A percentile compares a stretch with the other conserved stretches of the same genome.
Evolutionary conservation across 2,113 vertebrate genomes (phyloP).

Genomic region (Cathartes aura): DNA sequence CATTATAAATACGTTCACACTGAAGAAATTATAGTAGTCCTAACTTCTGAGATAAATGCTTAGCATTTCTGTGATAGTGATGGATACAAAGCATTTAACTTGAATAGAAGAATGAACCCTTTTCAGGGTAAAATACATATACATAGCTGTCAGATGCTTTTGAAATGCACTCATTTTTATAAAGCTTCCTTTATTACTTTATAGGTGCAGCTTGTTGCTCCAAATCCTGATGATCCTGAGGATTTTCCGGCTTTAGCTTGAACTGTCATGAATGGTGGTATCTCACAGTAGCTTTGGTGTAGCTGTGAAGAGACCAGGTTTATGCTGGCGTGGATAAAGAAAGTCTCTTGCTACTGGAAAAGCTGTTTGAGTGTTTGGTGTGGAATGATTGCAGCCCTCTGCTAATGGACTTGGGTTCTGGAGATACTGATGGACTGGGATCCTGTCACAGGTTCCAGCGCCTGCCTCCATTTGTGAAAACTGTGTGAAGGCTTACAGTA

Average conservation of each 20-base stretch:
- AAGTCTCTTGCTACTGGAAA: constrained; percentile 46
- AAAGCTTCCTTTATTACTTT: not conserved
- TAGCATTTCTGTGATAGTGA: not conserved
- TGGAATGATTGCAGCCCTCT: constrained; percentile 18
- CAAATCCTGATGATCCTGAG: constrained; percentile 92
- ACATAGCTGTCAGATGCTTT: not conserved
- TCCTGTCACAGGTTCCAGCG: not conserved
- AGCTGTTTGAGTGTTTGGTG: constrained; percentile 29
- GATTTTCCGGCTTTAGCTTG: constrained; percentile 91
- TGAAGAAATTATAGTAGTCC: not conserved
- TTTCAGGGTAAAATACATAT: not conserved
- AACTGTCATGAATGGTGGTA: not conserved
- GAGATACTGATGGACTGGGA: not conserved
- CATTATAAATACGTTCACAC: not conserved
- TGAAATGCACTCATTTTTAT: not conserved
- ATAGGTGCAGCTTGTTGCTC: constrained; percentile 76
- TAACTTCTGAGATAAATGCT: not conserved
- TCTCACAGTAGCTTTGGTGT: not conserved
- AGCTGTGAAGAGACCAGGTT: constrained; percentile 12
- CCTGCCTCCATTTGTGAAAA: not conserved
- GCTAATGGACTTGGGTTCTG: not conserved
- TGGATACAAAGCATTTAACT: not conserved
- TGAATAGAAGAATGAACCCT: not conserved
- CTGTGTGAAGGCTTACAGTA: not conserved
- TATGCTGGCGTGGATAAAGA: constrained; percentile 30